Percentiles rank a stretch among this genome's conserved stretches.
phyloP scores from a whole-genome alignment of 2,888 invertebrate species.

The Tortrix viridana region DNA sequence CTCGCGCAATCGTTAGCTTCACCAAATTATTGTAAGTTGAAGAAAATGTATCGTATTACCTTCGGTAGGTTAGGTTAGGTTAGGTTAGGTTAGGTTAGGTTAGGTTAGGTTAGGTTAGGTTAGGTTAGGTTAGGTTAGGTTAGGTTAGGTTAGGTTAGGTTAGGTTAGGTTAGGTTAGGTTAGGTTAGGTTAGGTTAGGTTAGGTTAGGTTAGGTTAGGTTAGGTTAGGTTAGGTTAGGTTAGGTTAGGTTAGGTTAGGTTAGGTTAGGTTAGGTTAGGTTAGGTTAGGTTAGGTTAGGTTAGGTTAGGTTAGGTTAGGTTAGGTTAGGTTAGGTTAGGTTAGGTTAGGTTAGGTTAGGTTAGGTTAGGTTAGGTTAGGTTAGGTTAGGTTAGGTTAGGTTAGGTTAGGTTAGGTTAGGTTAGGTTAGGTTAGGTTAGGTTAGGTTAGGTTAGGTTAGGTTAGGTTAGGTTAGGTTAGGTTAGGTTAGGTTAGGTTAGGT shows the following conservation, averaged over 20 bases:
- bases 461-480: conserved; percentile 43
- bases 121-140: conserved; percentile 20
- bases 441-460: conserved; percentile 40
- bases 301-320: conserved; percentile 38
- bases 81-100: conserved; percentile 43
- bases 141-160: too few species aligned
- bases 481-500: conserved; percentile 44
- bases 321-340: conserved; percentile 39
- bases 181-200: too few species aligned
- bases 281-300: conserved; percentile 40
- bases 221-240: conserved; percentile 21
- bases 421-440: conserved; percentile 42
- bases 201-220: conserved; percentile 33
- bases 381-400: conserved; percentile 42
- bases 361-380: conserved; percentile 37
- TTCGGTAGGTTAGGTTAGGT: conserved; percentile 39
- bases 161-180: too few species aligned
- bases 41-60: too few species aligned
- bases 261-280: conserved; percentile 41
- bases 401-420: conserved; percentile 44
- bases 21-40: too few species aligned
- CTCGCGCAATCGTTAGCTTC: background rate
- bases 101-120: conserved; percentile 41
- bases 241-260: conserved; percentile 41
- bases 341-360: conserved; percentile 41